Conservation (phyloP, 2,113 vertebrate species). For the Glaucidium brasilianum region DNA sequence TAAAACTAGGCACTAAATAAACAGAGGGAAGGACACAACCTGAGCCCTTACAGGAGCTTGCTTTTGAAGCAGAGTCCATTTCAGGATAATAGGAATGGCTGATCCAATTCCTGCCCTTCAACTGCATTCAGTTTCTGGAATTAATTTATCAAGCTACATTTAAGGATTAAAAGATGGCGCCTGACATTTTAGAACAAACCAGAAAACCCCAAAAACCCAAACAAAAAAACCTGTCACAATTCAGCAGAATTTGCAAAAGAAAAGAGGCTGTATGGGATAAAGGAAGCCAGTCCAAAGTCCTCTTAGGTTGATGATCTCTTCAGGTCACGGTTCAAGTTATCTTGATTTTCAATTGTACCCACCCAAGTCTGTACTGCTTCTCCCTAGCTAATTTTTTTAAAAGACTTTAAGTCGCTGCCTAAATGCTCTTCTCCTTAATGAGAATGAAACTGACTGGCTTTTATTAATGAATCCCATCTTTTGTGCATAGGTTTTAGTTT, state of each 20-base stretch:
- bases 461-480: constrained; percentile 68
- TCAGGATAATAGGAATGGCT: constrained; percentile 24
- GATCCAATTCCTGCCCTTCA: constrained; percentile 52
- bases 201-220: constrained; percentile 49
- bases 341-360: constrained; percentile 70
- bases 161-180: constrained; percentile 57
- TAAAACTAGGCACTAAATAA: constrained; percentile 25
- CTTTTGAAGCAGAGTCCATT: constrained; percentile 46
- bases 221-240: constrained; percentile 61
- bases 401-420: constrained; percentile 46
- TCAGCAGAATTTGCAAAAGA: constrained; percentile 59
- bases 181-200: constrained; percentile 59
- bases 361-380: constrained; percentile 24
- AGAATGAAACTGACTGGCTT: constrained; percentile 47
- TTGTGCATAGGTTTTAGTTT: constrained; percentile 67
- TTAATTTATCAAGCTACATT: constrained; percentile 67
- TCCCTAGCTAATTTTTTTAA: constrained; percentile 44
- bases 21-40: constrained; percentile 31
- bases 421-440: constrained; percentile 67
- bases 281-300: constrained; percentile 47
- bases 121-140: constrained; percentile 52
- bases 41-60: not conserved
- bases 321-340: constrained; percentile 71
- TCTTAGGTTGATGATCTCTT: constrained; percentile 69
- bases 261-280: constrained; percentile 49